Evolutionary conservation across 2,113 vertebrate species (phyloP).

Genomic region (Nycticorax nycticorax): DNA sequence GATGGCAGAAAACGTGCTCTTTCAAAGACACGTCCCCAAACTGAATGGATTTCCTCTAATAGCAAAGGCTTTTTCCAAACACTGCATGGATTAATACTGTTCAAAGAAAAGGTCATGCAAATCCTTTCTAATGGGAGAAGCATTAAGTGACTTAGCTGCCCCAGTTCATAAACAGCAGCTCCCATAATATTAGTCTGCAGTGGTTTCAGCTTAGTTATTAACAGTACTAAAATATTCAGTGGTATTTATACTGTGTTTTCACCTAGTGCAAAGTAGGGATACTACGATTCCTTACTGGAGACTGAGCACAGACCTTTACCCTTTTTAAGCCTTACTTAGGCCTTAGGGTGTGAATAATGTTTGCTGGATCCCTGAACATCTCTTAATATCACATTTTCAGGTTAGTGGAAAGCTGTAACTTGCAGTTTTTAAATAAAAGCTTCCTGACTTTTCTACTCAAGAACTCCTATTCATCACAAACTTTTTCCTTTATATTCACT

Average conservation of each 20-base stretch:
- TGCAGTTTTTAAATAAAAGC: neutral
- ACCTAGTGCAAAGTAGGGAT: neutral
- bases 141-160: constrained; percentile 10
- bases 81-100: neutral
- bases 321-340: neutral
- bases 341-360: neutral
- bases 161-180: neutral
- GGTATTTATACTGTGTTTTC: neutral
- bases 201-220: neutral
- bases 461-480: neutral
- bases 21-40: neutral
- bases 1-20: neutral
- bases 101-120: constrained; percentile 10
- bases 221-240: neutral
- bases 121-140: constrained; percentile 25
- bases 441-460: neutral
- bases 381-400: neutral
- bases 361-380: neutral
- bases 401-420: neutral
- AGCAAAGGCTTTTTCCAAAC: neutral
- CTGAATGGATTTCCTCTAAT: neutral
- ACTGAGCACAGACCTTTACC: neutral
- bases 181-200: neutral
- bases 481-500: neutral
- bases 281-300: neutral